Percentiles rank a stretch among this genome's conserved stretches.
Conservation (phyloP, 23 tunicate species). For the Diplosoma virens region DNA sequence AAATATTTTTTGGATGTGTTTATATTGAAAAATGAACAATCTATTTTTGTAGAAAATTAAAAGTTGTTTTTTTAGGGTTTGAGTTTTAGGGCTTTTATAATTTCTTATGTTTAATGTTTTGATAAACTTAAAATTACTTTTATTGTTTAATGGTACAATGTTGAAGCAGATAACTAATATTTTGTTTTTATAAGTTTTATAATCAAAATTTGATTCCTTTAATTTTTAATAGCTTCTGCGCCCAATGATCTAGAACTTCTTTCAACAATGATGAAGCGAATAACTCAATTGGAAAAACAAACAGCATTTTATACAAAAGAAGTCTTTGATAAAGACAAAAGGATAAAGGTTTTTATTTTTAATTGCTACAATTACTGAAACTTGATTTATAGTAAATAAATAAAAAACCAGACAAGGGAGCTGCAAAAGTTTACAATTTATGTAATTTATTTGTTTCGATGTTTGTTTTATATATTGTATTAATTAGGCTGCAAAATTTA, state of each 20-base stretch:
- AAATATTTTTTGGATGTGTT: too few relatives aligned
- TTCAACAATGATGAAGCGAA: slow-evolving; percentile 78
- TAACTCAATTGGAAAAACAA: slow-evolving; percentile 68
- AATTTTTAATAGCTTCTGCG: slow-evolving; percentile 7
- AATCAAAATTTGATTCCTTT: neutral
- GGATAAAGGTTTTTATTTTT: slow-evolving; percentile 52
- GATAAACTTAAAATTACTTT: neutral
- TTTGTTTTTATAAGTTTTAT: neutral
- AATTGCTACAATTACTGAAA: too few relatives aligned
- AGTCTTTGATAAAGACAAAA: slow-evolving; percentile 64
- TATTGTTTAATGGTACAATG: neutral
- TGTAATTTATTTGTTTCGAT: too few relatives aligned
- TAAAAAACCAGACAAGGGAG: too few relatives aligned
- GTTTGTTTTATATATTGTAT: too few relatives aligned
- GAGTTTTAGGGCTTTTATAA: too few relatives aligned
- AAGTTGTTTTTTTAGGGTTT: too few relatives aligned
- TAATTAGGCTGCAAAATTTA: too few relatives aligned
- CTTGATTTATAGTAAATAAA: too few relatives aligned
- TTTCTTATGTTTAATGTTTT: neutral
- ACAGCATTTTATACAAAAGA: slow-evolving; percentile 54
- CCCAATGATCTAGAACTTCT: slow-evolving; percentile 72
- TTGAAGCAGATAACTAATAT: neutral
- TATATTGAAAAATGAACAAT: too few relatives aligned
- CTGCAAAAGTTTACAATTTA: too few relatives aligned
- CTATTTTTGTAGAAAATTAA: too few relatives aligned